Percentiles rank a stretch among this genome's conserved stretches.
Conservation (phyloP, 2,888 invertebrate genomes). For the Itoplectis maculator region DNA sequence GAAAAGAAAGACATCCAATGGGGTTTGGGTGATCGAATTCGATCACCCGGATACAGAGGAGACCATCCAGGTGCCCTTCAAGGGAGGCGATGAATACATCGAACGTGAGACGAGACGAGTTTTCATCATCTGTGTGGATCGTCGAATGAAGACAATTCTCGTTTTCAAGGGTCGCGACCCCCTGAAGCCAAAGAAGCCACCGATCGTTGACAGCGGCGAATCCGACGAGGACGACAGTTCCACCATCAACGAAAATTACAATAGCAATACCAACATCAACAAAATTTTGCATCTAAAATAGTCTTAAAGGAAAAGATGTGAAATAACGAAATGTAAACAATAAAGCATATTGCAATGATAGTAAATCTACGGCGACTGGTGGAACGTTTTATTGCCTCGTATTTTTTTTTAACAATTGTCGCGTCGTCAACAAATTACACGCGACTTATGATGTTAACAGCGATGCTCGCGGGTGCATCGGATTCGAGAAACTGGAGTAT, state of each 20-base stretch:
- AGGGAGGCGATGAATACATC: constrained; percentile 5
- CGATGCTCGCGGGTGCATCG: not conserved
- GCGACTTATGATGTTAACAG: constrained; percentile 24
- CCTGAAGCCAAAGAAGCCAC: too few species aligned
- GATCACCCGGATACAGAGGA: constrained; percentile 4
- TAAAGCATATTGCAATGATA: not conserved
- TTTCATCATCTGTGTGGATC: constrained; percentile 35
- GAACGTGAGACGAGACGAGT: constrained; percentile 8
- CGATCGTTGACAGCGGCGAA: not conserved
- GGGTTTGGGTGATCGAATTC: constrained; percentile 1
- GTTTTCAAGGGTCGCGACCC: constrained; percentile 40
- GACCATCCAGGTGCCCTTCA: not conserved
- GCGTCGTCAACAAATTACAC: constrained; percentile 7
- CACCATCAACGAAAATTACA: not conserved
- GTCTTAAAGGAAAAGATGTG: not conserved
- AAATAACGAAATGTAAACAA: not conserved
- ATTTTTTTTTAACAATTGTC: not conserved
- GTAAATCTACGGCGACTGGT: not conserved
- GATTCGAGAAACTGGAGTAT: constrained; percentile 24
- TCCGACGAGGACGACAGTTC: not conserved
- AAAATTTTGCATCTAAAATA: too few species aligned
- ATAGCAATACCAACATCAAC: not conserved
- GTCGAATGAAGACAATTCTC: constrained; percentile 11
- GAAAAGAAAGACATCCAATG: not conserved
- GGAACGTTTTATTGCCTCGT: constrained; percentile 19